phyloP scores from a whole-genome alignment of 2,113 vertebrate genomes.

The Taurulus bubalis region DNA sequence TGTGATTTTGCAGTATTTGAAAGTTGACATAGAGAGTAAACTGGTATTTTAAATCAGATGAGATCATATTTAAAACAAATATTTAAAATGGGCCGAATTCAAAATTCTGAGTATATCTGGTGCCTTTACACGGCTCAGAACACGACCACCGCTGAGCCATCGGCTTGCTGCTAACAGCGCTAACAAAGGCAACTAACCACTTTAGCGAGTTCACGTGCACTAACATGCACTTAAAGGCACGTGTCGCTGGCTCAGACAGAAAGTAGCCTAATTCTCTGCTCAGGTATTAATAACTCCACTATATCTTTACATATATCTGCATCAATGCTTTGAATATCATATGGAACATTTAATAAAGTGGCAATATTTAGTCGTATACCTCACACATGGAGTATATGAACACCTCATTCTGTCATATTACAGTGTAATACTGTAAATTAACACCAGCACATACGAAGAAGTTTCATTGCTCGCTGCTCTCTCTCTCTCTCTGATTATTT shows the following conservation, averaged over 20 bases:
- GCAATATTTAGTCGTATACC: not conserved
- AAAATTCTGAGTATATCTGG: not conserved
- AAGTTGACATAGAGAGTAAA: not conserved
- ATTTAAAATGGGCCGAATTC: not conserved
- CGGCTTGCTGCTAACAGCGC: not conserved
- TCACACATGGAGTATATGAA: not conserved
- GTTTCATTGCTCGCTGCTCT: not conserved
- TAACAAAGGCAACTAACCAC: not conserved
- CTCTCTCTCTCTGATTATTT: not conserved
- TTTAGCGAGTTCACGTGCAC: not conserved
- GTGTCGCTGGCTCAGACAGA: not conserved
- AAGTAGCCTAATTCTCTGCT: not conserved
- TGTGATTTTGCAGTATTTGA: not conserved
- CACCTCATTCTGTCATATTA: not conserved
- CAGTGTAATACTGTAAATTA: not conserved
- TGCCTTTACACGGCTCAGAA: not conserved
- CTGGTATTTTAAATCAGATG: not conserved
- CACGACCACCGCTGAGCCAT: not conserved
- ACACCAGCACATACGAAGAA: not conserved
- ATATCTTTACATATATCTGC: not conserved
- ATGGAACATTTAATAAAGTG: not conserved
- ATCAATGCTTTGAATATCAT: not conserved
- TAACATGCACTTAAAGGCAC: no score
- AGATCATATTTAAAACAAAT: not conserved
- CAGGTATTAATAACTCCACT: not conserved